Percentiles rank a stretch among this genome's conserved stretches.
Evolutionary conservation across 2,888 invertebrate genomes (phyloP).

Genomic region (Syritta pipiens): DNA sequence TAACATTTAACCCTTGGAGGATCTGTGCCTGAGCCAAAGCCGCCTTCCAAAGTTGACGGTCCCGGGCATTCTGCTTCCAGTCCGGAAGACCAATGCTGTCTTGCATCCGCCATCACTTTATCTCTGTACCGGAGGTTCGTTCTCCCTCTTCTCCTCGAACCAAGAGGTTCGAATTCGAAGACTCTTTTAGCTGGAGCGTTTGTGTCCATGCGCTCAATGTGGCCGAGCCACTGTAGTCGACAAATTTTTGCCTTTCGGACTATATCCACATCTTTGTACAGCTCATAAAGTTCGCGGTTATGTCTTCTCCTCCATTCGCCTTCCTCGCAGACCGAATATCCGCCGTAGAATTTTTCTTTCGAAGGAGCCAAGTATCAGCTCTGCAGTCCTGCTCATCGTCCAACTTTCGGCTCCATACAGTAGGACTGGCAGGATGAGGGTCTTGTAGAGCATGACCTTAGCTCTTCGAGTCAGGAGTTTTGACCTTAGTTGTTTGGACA

Average conservation of each 20-base stretch:
- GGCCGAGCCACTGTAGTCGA: too few species aligned
- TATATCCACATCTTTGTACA: too few species aligned
- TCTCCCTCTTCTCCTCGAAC: background rate
- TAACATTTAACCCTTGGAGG: too few species aligned
- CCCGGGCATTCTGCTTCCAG: background rate
- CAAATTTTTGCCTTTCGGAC: too few species aligned
- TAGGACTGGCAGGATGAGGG: background rate
- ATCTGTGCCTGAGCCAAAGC: background rate
- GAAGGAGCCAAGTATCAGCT: background rate
- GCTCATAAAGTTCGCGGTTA: background rate
- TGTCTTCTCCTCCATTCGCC: too few species aligned
- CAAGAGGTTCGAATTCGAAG: background rate
- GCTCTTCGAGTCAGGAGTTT: background rate
- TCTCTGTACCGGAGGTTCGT: background rate
- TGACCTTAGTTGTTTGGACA: background rate
- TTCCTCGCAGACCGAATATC: background rate
- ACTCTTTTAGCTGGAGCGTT: background rate
- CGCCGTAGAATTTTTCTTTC: background rate
- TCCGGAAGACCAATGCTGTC: background rate
- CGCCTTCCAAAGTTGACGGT: background rate
- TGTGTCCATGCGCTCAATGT: background rate
- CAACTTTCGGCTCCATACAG: background rate
- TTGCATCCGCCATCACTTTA: background rate
- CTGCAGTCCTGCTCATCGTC: too few species aligned
- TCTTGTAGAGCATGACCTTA: background rate